Conservation (phyloP, 2,113 vertebrate species). For the Struthio camelus region DNA sequence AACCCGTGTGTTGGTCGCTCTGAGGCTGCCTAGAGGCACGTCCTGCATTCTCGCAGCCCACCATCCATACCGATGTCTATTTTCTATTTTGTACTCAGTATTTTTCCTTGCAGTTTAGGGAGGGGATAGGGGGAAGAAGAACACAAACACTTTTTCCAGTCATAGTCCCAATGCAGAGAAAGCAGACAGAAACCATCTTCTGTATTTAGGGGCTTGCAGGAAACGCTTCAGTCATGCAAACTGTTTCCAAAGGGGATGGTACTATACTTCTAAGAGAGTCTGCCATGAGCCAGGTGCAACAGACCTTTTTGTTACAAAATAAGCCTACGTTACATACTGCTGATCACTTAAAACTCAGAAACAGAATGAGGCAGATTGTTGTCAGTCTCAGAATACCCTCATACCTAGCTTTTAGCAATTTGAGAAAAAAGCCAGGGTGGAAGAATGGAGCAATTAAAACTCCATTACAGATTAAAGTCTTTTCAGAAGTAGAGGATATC, state of each 20-base stretch:
- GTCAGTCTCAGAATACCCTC: not conserved
- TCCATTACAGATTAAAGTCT: slow-evolving; percentile 38
- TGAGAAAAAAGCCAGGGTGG: not conserved
- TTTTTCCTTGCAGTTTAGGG: not conserved
- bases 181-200: not conserved
- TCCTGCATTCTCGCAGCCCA: slow-evolving; percentile 21
- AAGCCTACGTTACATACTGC: not conserved
- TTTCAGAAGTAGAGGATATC: not conserved
- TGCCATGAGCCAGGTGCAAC: not conserved
- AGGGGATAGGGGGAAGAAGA: not conserved
- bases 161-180: not conserved
- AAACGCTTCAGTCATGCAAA: not conserved
- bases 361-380: not conserved
- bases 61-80: not conserved
- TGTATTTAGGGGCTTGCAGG: not conserved
- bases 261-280: not conserved
- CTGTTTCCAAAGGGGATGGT: not conserved
- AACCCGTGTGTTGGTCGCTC: slow-evolving; percentile 8
- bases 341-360: not conserved
- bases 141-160: not conserved
- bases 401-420: slow-evolving; percentile 2
- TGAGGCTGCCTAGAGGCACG: slow-evolving; percentile 13
- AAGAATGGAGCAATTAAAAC: slow-evolving; percentile 52
- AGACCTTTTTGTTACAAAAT: not conserved
- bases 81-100: not conserved